Conservation (phyloP, 2,797 vertebrate species). For the Oreortyx pictus region DNA sequence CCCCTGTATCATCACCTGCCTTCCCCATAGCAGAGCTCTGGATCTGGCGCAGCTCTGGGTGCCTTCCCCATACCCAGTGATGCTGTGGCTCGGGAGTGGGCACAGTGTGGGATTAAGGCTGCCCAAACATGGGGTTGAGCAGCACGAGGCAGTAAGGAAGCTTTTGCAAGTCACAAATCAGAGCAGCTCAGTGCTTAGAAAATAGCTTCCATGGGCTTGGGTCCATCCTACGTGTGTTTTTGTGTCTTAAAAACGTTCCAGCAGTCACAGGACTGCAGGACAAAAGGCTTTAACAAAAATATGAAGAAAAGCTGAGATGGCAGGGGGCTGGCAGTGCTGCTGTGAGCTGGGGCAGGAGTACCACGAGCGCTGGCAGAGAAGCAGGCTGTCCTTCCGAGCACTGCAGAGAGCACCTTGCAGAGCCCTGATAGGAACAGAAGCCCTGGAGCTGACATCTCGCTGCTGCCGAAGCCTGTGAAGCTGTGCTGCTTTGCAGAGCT, state of each 20-base stretch:
- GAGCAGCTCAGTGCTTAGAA: neutral
- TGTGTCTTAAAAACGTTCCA: neutral
- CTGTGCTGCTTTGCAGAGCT: neutral
- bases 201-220: neutral
- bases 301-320: neutral
- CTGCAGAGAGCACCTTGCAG: neutral
- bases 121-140: neutral
- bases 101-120: accelerated
- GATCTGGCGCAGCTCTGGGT: accelerated
- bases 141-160: neutral
- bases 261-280: neutral
- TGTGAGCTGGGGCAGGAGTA: neutral
- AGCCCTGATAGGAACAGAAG: neutral
- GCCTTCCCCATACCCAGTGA: neutral
- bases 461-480: neutral
- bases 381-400: neutral
- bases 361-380: neutral
- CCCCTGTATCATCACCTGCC: accelerated
- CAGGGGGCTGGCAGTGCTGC: neutral
- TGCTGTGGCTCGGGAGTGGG: accelerated
- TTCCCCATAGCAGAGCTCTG: accelerated
- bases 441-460: accelerated
- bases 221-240: neutral
- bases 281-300: neutral
- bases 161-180: neutral